Base-by-base conservation (phyloP, 2,113 vertebrate genomes). In the Rana temporaria region DNA sequence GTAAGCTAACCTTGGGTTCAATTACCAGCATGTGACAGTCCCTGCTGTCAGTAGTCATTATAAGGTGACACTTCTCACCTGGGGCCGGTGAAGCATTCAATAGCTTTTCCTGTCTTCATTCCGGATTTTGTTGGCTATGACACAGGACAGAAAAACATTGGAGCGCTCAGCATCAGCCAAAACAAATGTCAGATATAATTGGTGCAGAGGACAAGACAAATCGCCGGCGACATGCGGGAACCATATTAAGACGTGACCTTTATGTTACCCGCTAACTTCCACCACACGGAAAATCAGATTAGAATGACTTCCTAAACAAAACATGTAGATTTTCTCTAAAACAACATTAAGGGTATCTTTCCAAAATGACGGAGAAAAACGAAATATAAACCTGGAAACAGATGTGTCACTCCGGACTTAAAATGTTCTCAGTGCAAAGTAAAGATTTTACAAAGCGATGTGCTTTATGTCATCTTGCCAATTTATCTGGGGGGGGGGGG, bases 41-140 rank as follows among this genome's bases (percentile, higher is more conserved):
- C 42, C 42, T 48, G 42, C 42, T 48, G 42, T 12, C 42, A 48
- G 42, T 2, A 48, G 42, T 48, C 42, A 48, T 48, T 48, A 48
- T 48, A 48, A 48, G 42, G 42, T 3, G 42, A 48, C 42, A 48
- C 42, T n/a, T 81, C 90, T 89, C 88, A 97, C 97, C 93, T 90
- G 82, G 81, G 32, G 6, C 71, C 88, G 1, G 97, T 98, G 56
- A 99, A 91, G 53, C 82, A 87, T 72, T 98, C 97, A 20, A 89
- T 84, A 0, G 75, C 81, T 60, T 89, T 92, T 17, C 89, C 87
- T 0, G 95, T 92, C 88, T 93, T 97, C 78, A 98, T 91, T 86
- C 96, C 96, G 1, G 14, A 80, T 80, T 82, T 93, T 82, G 87
- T 95, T 71, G 92, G 91, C 98, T 99, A 85, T 34, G 79, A 60